A percentile compares a stretch with the other conserved stretches of the same genome.
phyloP scores from a whole-genome alignment of 2,888 invertebrate genomes.

The Fragum whitleyi region DNA sequence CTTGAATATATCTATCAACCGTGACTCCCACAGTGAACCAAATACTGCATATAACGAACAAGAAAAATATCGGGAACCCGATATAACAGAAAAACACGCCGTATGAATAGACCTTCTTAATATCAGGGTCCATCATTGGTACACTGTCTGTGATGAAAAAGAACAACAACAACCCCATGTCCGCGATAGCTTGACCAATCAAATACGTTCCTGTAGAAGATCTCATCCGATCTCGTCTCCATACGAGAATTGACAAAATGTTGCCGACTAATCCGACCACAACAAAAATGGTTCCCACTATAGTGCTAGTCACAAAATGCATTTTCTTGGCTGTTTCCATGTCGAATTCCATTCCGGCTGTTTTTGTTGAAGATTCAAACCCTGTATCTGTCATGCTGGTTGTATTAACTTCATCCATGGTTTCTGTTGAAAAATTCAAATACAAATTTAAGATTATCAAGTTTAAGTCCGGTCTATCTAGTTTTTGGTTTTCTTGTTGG shows the following conservation, averaged over 20 bases:
- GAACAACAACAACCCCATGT: constrained; percentile 69
- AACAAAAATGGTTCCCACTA: constrained; percentile 55
- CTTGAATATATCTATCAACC: constrained; percentile 79
- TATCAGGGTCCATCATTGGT: constrained; percentile 60
- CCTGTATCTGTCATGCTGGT: neutral
- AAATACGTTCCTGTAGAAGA: constrained; percentile 70
- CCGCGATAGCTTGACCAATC: constrained; percentile 73
- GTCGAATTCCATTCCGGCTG: constrained; percentile 25
- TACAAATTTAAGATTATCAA: too few relatives aligned
- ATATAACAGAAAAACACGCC: constrained; percentile 73
- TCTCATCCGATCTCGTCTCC: constrained; percentile 51
- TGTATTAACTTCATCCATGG: neutral
- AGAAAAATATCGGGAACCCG: constrained; percentile 75
- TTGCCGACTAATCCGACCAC: constrained; percentile 55
- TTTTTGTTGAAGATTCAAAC: constrained; percentile 2
- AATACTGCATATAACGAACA: constrained; percentile 75
- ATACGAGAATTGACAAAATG: constrained; percentile 55
- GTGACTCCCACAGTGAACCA: constrained; percentile 81
- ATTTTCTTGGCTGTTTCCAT: constrained; percentile 53
- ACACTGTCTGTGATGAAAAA: constrained; percentile 72
- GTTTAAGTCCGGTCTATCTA: too few relatives aligned
- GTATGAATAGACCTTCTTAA: constrained; percentile 60
- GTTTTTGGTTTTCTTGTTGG: too few relatives aligned
- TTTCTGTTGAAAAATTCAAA: neutral
- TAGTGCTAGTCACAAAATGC: constrained; percentile 50